Conservation (phyloP, 1,140 invertebrate species). For the Tetragonula clypearis region DNA sequence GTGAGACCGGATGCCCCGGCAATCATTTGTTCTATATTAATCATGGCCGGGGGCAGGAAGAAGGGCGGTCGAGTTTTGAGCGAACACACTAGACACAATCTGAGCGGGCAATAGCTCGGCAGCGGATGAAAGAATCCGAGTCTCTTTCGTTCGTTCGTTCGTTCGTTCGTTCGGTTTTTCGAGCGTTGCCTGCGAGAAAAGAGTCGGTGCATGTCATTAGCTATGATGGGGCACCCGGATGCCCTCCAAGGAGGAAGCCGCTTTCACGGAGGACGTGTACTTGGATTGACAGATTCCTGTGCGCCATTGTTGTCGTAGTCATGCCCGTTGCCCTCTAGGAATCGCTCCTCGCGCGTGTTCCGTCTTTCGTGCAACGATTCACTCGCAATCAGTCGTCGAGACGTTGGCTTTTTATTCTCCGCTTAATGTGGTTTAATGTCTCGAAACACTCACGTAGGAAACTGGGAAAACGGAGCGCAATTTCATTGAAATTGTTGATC, state of each 20-base stretch:
- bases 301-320: constrained; percentile 77
- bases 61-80: constrained; percentile 54
- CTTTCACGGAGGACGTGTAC: constrained; percentile 75
- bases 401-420: neutral
- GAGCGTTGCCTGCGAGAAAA: constrained; percentile 56
- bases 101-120: constrained; percentile 10
- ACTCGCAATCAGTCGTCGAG: neutral
- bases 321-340: constrained; percentile 75
- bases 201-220: constrained; percentile 80
- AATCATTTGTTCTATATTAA: constrained; percentile 82
- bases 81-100: constrained; percentile 29
- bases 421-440: neutral
- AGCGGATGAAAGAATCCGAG: constrained; percentile 55
- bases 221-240: constrained; percentile 76
- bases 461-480: too few relatives aligned
- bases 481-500: too few relatives aligned
- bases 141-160: constrained; percentile 57
- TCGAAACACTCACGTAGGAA: neutral
- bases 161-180: constrained; percentile 58
- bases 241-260: constrained; percentile 73
- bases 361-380: constrained; percentile 51
- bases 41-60: constrained; percentile 73
- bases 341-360: constrained; percentile 54
- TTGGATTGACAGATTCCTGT: constrained; percentile 81
- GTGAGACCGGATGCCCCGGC: constrained; percentile 79